Evolutionary conservation across 2,797 vertebrate genomes (phyloP).

Genomic region (Nyctibius grandis): DNA sequence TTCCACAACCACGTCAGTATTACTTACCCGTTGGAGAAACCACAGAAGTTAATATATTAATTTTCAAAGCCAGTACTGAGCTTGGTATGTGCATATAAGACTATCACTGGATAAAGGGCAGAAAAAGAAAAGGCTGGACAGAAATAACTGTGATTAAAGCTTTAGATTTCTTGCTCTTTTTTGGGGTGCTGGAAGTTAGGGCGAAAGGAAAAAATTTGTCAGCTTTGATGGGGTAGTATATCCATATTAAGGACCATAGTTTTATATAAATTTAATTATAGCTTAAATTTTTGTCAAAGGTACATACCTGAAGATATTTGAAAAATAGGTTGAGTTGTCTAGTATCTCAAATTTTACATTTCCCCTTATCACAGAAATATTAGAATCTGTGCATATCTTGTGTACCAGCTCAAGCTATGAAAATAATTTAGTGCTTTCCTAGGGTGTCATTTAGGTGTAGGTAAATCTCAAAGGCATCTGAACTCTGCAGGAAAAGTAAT

Average conservation of each 20-base stretch:
- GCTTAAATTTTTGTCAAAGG: neutral
- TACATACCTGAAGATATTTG: neutral
- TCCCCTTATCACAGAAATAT: neutral
- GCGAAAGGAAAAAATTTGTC: neutral
- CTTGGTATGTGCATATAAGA: neutral
- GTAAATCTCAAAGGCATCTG: neutral
- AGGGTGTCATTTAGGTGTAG: neutral
- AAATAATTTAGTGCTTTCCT: neutral
- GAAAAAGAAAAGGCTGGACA: neutral
- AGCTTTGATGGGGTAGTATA: neutral
- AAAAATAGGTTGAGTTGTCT: neutral
- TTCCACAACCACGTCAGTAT: neutral
- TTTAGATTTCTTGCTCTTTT: neutral
- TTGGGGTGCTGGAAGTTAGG: neutral
- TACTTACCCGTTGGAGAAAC: neutral
- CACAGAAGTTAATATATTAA: neutral
- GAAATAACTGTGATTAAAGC: neutral
- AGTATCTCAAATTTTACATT: neutral
- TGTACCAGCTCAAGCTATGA: neutral
- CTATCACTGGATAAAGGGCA: neutral
- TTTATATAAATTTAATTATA: neutral
- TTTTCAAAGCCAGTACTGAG: neutral
- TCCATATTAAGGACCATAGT: neutral
- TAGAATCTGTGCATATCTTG: neutral
- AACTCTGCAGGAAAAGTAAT: neutral